Percentiles rank a stretch among this genome's conserved stretches.
phyloP scores from a whole-genome alignment of 2,113 vertebrate species.

The Hippocampus mohnikei region DNA sequence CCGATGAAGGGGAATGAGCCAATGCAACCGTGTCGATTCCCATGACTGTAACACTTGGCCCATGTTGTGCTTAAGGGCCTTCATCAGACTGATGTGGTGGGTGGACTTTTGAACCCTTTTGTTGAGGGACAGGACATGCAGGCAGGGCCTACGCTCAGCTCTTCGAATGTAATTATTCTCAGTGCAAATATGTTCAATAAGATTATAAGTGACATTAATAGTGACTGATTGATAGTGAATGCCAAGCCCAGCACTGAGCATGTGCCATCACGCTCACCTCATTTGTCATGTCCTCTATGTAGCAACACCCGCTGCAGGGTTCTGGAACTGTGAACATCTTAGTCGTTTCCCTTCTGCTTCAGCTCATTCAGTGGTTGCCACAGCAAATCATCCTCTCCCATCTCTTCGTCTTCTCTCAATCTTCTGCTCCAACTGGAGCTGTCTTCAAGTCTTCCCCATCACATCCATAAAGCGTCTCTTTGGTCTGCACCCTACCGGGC shows the following conservation, averaged over 20 bases:
- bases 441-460: too few relatives aligned
- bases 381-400: neutral
- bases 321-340: neutral
- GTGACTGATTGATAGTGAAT: neutral
- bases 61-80: conserved; percentile 9
- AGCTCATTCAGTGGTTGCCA: neutral
- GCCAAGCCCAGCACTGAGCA: neutral
- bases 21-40: conserved; percentile 36
- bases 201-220: neutral
- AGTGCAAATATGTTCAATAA: neutral
- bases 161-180: neutral
- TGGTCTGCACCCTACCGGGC: too few relatives aligned
- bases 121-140: conserved; percentile 43
- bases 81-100: conserved; percentile 15
- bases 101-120: conserved; percentile 22
- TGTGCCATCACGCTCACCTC: neutral
- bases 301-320: neutral
- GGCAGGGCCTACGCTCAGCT: neutral
- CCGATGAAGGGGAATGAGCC: conserved; percentile 37
- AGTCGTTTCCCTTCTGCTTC: neutral
- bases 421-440: neutral
- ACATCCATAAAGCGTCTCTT: too few relatives aligned
- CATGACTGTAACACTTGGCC: conserved; percentile 45
- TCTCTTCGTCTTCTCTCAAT: neutral
- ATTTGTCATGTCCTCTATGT: neutral